Evolutionary conservation across 2,888 invertebrate genomes (phyloP).

Genomic region (Limnephilus lunatus): DNA sequence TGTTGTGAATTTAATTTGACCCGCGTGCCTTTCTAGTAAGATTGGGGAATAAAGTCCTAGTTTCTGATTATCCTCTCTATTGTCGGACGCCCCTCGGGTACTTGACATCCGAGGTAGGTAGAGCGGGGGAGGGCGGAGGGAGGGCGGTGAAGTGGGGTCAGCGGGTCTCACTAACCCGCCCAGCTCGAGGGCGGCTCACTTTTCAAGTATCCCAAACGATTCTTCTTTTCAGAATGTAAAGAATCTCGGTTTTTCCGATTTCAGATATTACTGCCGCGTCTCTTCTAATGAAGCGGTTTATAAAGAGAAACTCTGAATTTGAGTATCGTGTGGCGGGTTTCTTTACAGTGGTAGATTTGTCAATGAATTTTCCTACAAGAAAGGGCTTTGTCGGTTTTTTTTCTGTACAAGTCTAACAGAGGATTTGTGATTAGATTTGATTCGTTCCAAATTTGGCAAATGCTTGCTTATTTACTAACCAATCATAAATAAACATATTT

Average conservation of each 20-base stretch:
- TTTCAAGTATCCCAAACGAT: conserved; percentile 21
- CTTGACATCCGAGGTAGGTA: not conserved
- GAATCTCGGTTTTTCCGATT: not conserved
- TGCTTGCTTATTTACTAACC: not conserved
- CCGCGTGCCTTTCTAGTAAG: not conserved
- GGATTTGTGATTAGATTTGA: not conserved
- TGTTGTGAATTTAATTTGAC: not conserved
- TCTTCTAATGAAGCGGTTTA: conserved; percentile 23
- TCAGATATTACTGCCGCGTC: conserved; percentile 30
- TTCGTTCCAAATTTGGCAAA: not conserved
- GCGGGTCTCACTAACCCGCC: not conserved
- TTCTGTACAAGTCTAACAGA: not conserved
- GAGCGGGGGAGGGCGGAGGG: not conserved
- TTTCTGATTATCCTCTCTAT: not conserved
- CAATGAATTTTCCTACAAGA: not conserved
- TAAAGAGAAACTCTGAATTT: not conserved
- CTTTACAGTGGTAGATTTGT: not conserved
- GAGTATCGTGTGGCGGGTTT: not conserved
- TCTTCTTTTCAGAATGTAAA: conserved; percentile 19
- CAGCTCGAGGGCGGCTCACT: not conserved
- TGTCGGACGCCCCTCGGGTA: not conserved
- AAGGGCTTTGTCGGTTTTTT: not conserved
- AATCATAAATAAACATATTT: not conserved
- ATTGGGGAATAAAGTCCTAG: not conserved
- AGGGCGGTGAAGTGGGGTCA: not conserved